Percentiles rank a stretch among this genome's conserved stretches.
These are phyloP conservation scores for Orius insidiosus DNA, from an alignment of 1,140 invertebrate species.

Conservation along the genomic window DNA sequence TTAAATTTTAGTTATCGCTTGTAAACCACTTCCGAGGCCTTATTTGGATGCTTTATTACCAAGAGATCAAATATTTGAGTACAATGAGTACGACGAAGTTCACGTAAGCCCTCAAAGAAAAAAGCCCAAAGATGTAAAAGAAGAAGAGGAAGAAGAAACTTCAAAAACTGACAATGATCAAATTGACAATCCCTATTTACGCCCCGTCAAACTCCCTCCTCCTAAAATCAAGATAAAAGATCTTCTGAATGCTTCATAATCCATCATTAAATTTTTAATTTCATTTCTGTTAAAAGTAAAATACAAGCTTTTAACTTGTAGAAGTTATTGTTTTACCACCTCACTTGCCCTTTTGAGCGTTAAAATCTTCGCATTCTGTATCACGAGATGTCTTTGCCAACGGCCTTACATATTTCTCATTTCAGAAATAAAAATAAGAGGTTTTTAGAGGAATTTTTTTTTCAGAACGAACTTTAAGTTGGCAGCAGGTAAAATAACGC, in stretches of 20 bases:
- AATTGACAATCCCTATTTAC: conserved; percentile 76
- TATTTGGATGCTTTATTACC: conserved; percentile 76
- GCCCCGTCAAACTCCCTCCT: conserved; percentile 43
- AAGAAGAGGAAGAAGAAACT: conserved; percentile 30
- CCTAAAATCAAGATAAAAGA: conserved; percentile 21
- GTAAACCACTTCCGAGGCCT: conserved; percentile 47
- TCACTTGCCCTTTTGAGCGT: too few relatives aligned
- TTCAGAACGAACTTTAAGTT: too few relatives aligned
- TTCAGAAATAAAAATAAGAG: too few relatives aligned
- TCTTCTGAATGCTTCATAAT: background rate
- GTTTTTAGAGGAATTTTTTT: too few relatives aligned
- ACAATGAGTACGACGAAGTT: conserved; percentile 58
- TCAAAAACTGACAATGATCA: conserved; percentile 33
- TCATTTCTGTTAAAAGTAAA: too few relatives aligned
- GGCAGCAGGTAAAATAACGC: too few relatives aligned
- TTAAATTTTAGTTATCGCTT: conserved; percentile 62
- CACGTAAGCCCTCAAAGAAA: conserved; percentile 38
- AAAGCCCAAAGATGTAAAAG: conserved; percentile 27
- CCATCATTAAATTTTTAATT: too few relatives aligned
- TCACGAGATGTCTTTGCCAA: too few relatives aligned
- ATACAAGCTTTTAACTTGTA: too few relatives aligned
- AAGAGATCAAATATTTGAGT: conserved; percentile 87
- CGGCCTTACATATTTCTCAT: too few relatives aligned
- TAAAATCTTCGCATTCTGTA: too few relatives aligned
- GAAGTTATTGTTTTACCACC: too few relatives aligned